Evolutionary conservation across 2,888 invertebrate species (phyloP).

Genomic region (Cheilosia variabilis): DNA sequence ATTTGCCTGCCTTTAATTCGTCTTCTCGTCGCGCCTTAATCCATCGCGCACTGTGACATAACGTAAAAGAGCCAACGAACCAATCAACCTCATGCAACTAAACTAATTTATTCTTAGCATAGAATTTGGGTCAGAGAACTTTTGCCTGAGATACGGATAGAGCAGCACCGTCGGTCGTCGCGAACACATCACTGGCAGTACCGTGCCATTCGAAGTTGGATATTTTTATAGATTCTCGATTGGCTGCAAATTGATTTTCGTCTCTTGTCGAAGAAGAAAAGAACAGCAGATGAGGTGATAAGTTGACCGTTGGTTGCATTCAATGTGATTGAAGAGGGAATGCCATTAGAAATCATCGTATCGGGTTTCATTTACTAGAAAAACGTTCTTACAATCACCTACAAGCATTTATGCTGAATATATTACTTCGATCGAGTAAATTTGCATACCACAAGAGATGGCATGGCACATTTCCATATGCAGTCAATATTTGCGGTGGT

Average conservation of each 20-base stretch:
- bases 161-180: constrained; percentile 21
- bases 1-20: background rate
- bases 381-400: constrained; percentile 30
- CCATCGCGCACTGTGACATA: constrained; percentile 49
- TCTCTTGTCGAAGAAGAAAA: constrained; percentile 11
- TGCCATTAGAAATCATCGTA: constrained; percentile 3
- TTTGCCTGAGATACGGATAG: constrained; percentile 50
- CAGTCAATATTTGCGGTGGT: constrained; percentile 26
- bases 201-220: constrained; percentile 12
- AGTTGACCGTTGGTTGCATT: constrained; percentile 18
- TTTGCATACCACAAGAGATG: constrained; percentile 31
- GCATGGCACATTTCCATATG: constrained; percentile 5
- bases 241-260: constrained; percentile 67
- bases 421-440: background rate
- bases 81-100: constrained; percentile 47
- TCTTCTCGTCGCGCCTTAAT: constrained; percentile 17
- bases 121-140: constrained; percentile 73
- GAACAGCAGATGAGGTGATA: constrained; percentile 18
- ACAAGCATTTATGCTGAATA: background rate
- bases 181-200: constrained; percentile 5
- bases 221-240: constrained; percentile 63
- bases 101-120: constrained; percentile 73
- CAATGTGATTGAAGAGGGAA: background rate
- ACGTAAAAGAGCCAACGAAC: constrained; percentile 53
- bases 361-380: constrained; percentile 63